phyloP scores from a whole-genome alignment of 2,113 vertebrate genomes.

The Xenopus laevis region DNA sequence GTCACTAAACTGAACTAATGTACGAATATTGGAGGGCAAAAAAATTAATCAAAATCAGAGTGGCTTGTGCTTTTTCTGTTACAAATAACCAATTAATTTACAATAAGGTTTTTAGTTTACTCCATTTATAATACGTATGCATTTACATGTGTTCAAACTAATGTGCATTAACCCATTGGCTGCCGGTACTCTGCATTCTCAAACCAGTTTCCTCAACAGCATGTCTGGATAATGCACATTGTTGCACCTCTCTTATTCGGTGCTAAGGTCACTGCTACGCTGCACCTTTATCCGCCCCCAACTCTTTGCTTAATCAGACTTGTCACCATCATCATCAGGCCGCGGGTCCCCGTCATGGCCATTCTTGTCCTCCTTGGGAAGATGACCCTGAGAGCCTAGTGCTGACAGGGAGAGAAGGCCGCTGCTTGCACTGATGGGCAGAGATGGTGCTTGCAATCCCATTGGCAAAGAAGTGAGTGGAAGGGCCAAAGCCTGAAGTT shows the following conservation, averaged over 20 bases:
- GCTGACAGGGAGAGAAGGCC: constrained; percentile 92
- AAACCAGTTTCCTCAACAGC: constrained; percentile 28
- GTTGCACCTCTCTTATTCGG: constrained; percentile 16
- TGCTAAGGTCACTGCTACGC: constrained; percentile 24
- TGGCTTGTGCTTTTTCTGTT: constrained; percentile 39
- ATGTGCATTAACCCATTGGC: constrained; percentile 28
- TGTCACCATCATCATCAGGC: constrained; percentile 86
- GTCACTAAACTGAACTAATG: background rate
- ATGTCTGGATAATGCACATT: constrained; percentile 35
- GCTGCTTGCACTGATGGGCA: constrained; percentile 84
- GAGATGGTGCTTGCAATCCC: constrained; percentile 82
- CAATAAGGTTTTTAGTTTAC: constrained; percentile 27
- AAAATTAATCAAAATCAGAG: constrained; percentile 6
- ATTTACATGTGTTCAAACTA: constrained; percentile 18
- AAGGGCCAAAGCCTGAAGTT: constrained; percentile 92
- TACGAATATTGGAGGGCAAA: background rate
- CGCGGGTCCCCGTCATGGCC: constrained; percentile 81
- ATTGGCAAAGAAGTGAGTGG: constrained; percentile 87
- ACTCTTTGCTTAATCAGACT: constrained; percentile 82
- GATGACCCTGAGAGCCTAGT: constrained; percentile 87
- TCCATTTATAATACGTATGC: constrained; percentile 22
- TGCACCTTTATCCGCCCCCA: constrained; percentile 7
- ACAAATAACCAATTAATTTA: constrained; percentile 34
- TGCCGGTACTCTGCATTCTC: constrained; percentile 27
- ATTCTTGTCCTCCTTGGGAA: constrained; percentile 90